Conservation (phyloP, 2,888 invertebrate genomes). For the Heliconius ethilla region DNA sequence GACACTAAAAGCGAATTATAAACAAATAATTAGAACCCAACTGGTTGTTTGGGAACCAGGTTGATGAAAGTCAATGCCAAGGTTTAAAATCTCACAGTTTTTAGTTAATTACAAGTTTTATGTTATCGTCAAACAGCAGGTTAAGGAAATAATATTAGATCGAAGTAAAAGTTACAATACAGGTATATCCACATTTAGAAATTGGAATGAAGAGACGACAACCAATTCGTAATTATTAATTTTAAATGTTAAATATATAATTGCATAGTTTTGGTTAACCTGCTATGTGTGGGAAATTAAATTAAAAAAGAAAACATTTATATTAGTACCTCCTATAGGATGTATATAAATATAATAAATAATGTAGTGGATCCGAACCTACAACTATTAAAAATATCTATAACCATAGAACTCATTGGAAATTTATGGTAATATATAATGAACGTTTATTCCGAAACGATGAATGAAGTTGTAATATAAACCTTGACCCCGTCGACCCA, state of each 20-base stretch:
- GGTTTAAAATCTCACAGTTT: slow-evolving; percentile 47
- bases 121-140: neutral
- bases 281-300: too few species aligned
- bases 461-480: slow-evolving; percentile 42
- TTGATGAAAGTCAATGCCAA: slow-evolving; percentile 59
- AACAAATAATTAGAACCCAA: slow-evolving; percentile 31
- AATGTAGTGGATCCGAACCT: neutral
- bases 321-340: too few species aligned
- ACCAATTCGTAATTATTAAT: neutral
- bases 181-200: neutral
- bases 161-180: neutral
- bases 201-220: neutral
- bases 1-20: slow-evolving; percentile 36
- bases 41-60: slow-evolving; percentile 44
- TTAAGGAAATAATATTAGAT: neutral
- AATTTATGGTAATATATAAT: neutral
- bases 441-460: slow-evolving; percentile 12
- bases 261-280: neutral
- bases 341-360: neutral
- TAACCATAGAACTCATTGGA: neutral
- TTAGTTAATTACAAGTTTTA: slow-evolving; percentile 14
- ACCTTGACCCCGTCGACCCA: slow-evolving; percentile 42
- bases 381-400: neutral
- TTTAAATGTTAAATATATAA: neutral
- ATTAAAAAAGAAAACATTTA: too few species aligned